Percentiles rank a stretch among this genome's conserved stretches.
Conservation (phyloP, 2,888 invertebrate genomes). For the Ormyrus thymus region DNA sequence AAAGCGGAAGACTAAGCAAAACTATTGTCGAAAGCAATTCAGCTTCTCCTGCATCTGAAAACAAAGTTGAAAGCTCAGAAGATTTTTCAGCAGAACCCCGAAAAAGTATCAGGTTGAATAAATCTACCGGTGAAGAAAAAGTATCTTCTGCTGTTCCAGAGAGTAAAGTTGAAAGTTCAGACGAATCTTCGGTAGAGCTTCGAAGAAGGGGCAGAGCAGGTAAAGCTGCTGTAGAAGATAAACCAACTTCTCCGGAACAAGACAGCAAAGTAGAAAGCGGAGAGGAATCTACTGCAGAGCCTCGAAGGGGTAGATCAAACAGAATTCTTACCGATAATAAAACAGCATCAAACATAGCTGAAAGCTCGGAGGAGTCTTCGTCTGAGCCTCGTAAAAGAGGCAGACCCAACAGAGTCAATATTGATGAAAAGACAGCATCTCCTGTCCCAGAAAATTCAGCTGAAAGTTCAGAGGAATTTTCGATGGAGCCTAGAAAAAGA, state of each 20-base stretch:
- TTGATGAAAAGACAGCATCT: not conserved
- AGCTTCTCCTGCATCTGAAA: not conserved
- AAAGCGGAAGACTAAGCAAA: not conserved
- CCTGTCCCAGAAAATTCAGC: not conserved
- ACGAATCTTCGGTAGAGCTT: conserved; percentile 6
- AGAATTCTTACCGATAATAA: too few species aligned
- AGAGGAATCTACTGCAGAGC: not conserved
- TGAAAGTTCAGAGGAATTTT: not conserved
- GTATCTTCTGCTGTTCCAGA: not conserved
- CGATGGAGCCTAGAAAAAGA: not conserved
- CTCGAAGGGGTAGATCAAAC: conserved; percentile 6
- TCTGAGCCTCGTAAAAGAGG: not conserved
- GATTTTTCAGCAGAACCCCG: conserved; percentile 54
- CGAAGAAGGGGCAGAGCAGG: conserved; percentile 6
- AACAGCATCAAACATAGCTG: too few species aligned
- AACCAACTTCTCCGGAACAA: conserved; percentile 27
- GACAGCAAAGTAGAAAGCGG: not conserved
- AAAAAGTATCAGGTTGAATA: conserved; percentile 34
- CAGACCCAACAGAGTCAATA: too few species aligned
- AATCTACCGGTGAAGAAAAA: conserved; percentile 15
- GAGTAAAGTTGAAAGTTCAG: conserved; percentile 37
- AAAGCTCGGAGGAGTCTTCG: not conserved
- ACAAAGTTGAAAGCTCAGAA: not conserved
- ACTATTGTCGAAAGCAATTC: not conserved
- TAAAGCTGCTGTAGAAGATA: conserved; percentile 14